A percentile compares a stretch with the other conserved stretches of the same genome.
Conservation (phyloP, 2,888 invertebrate genomes). For the Parthenolecanium corni region DNA sequence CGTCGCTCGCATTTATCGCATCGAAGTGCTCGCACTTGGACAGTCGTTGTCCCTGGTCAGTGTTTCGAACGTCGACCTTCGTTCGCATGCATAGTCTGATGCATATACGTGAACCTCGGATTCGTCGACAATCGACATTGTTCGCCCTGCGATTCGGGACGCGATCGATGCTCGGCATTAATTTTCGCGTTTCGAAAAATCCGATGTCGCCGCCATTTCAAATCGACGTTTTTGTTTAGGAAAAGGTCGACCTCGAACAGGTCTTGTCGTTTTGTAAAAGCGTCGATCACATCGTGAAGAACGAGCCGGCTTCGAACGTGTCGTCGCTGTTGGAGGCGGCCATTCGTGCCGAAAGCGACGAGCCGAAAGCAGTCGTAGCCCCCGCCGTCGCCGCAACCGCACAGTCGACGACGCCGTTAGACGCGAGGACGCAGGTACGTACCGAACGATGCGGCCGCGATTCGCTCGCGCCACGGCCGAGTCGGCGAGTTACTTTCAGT, state of each 20-base stretch:
- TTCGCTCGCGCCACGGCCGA: no score
- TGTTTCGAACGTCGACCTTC: no score
- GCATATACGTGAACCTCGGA: no score
- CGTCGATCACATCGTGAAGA: not conserved
- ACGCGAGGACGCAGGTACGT: not conserved
- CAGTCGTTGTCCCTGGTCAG: no score
- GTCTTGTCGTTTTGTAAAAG: conserved; percentile 10
- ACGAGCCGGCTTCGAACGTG: not conserved
- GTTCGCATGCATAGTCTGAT: no score
- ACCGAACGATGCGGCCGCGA: not conserved
- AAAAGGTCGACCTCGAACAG: conserved; percentile 11
- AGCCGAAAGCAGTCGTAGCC: not conserved
- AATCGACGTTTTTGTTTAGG: not conserved
- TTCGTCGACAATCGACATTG: no score
- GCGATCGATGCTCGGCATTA: no score
- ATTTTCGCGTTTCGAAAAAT: no score
- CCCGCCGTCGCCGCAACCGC: not conserved
- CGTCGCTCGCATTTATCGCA: no score
- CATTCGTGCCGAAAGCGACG: not conserved
- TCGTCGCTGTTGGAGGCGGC: not conserved
- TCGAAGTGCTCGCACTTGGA: no score
- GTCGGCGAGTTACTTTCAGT: not conserved
- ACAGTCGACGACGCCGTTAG: not conserved
- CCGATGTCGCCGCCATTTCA: no score
- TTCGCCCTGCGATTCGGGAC: no score